phyloP scores from a whole-genome alignment of 2,113 vertebrate species.

The Oophaga pumilio region DNA sequence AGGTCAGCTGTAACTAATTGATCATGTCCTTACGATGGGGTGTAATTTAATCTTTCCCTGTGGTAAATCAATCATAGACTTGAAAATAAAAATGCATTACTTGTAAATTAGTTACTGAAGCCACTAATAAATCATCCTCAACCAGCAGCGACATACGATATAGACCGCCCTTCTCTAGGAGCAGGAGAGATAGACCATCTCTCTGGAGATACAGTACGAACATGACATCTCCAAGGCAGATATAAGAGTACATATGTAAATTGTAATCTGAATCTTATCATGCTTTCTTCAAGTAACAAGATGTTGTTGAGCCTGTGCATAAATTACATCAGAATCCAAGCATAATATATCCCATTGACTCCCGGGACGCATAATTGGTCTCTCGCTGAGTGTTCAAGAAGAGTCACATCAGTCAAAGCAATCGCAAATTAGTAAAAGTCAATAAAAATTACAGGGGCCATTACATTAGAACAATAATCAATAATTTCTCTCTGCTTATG shows the following conservation, averaged over 20 bases:
- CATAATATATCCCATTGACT: neutral
- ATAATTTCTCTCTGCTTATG: too few species aligned
- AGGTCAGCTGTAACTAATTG: neutral
- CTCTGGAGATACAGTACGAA: neutral
- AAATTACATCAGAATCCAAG: conserved; percentile 17
- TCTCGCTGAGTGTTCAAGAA: neutral
- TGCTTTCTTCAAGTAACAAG: conserved; percentile 16
- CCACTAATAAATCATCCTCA: neutral
- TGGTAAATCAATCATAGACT: neutral
- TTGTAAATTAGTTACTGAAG: neutral
- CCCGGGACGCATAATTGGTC: neutral
- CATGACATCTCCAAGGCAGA: neutral
- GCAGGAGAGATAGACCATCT: neutral
- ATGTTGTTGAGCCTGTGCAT: conserved; percentile 7
- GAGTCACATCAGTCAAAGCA: neutral
- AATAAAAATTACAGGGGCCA: neutral
- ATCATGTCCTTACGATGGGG: neutral
- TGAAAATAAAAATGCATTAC: neutral
- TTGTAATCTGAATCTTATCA: conserved; percentile 10
- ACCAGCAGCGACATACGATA: neutral
- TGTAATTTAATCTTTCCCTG: neutral
- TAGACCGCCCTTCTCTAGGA: neutral
- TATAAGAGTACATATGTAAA: conserved; percentile 24
- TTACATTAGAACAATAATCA: too few species aligned
- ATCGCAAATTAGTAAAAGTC: neutral